A percentile compares a stretch with the other conserved stretches of the same genome.
phyloP scores from a whole-genome alignment of 2,113 vertebrate genomes.

The Arizona elegans region DNA sequence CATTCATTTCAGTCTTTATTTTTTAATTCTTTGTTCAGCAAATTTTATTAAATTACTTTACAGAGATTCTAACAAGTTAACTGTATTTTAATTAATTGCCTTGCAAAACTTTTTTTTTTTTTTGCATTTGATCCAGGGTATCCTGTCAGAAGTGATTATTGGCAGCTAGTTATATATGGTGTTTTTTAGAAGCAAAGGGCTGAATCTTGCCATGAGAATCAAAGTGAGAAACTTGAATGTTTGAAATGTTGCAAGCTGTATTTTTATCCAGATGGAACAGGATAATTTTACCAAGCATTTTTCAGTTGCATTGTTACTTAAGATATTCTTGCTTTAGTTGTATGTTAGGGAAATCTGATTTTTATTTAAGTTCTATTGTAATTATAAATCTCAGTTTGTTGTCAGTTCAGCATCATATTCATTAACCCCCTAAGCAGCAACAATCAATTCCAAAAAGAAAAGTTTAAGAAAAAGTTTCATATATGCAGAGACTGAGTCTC shows the following conservation, averaged over 20 bases:
- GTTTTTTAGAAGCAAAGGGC: too few relatives aligned
- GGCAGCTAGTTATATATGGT: not conserved
- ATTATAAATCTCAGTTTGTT: not conserved
- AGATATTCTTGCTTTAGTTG: not conserved
- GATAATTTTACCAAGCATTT: not conserved
- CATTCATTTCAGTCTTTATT: not conserved
- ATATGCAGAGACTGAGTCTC: not conserved
- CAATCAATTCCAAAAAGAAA: not conserved
- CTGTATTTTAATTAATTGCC: not conserved
- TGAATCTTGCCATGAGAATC: too few relatives aligned
- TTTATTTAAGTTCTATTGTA: not conserved
- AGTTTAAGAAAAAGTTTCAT: not conserved
- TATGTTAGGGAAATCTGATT: not conserved
- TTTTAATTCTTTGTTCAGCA: not conserved
- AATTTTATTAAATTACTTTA: not conserved
- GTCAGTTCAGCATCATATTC: not conserved
- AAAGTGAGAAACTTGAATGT: too few relatives aligned
- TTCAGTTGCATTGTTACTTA: not conserved
- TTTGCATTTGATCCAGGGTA: not conserved
- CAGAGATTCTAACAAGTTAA: not conserved
- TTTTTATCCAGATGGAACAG: too few relatives aligned
- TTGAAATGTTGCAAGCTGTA: too few relatives aligned
- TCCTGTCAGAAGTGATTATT: not conserved
- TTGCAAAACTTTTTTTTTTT: not conserved
- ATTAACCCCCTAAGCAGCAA: not conserved